These are phyloP conservation scores for Euschistus heros DNA, from an alignment of 1,140 invertebrate species.

Conservation along the genomic window DNA sequence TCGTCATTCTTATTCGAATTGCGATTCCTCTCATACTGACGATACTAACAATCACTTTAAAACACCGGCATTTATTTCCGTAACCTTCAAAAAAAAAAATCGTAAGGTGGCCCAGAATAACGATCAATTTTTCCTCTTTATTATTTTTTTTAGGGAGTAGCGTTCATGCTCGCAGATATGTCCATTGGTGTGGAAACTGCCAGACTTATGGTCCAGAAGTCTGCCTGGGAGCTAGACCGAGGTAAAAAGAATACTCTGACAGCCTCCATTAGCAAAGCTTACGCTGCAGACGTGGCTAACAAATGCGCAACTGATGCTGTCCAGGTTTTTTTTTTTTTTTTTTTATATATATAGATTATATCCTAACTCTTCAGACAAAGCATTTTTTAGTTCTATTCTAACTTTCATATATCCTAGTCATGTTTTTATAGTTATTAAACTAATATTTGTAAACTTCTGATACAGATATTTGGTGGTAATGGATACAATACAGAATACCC, in stretches of 20 bases:
- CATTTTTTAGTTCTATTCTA: too few species aligned
- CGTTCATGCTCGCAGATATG: constrained; percentile 96
- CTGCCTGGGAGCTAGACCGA: constrained; percentile 84
- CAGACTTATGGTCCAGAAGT: constrained; percentile 69
- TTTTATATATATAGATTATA: background rate
- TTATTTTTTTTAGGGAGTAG: constrained; percentile 71
- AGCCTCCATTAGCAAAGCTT: constrained; percentile 88
- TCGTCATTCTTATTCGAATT: too few species aligned
- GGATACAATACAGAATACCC: constrained; percentile 98
- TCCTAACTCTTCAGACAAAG: too few species aligned
- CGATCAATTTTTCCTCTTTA: too few species aligned
- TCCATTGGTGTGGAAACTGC: constrained; percentile 80
- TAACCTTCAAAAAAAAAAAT: too few species aligned
- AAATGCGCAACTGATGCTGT: constrained; percentile 91
- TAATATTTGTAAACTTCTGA: too few species aligned
- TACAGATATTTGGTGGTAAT: constrained; percentile 85
- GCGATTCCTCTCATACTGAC: too few species aligned
- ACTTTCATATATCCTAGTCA: too few species aligned
- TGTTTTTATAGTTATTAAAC: too few species aligned
- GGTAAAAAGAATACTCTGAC: constrained; percentile 69
- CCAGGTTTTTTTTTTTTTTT: constrained; percentile 35
- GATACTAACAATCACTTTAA: too few species aligned
- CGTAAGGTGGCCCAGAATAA: too few species aligned
- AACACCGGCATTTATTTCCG: too few species aligned
- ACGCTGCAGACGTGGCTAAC: constrained; percentile 87